Conservation (phyloP, 2,113 vertebrate genomes). For the Columba livia region DNA sequence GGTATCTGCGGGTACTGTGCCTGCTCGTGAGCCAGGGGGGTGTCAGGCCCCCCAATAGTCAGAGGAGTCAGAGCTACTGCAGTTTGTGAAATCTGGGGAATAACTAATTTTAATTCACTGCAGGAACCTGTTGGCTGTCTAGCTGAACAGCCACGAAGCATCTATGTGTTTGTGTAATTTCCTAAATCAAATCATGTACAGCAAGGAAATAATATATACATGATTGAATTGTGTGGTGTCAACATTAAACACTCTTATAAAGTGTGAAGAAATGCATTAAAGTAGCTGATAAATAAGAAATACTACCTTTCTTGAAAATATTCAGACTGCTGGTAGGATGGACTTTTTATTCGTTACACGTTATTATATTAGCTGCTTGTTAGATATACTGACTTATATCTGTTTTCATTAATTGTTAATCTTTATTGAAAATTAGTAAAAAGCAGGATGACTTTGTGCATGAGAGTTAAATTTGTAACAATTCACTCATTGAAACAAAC, state of each 20-base stretch:
- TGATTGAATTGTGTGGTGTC: not conserved
- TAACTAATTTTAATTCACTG: not conserved
- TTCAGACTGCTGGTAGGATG: not conserved
- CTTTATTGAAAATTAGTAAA: not conserved
- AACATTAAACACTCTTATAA: not conserved
- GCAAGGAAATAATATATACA: not conserved
- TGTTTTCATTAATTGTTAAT: not conserved
- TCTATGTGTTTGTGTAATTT: not conserved
- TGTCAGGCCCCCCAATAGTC: rapidly evolving
- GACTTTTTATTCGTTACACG: not conserved
- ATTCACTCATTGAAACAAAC: not conserved
- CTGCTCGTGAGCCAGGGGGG: rapidly evolving
- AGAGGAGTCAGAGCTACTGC: rapidly evolving
- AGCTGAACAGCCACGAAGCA: not conserved
- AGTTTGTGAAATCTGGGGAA: not conserved
- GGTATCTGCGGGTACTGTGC: rapidly evolving
- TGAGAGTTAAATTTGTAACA: not conserved
- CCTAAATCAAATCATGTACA: not conserved
- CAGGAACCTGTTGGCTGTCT: not conserved
- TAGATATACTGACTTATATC: not conserved
- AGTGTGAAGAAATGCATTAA: not conserved
- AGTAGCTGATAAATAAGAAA: not conserved
- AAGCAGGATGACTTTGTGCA: not conserved
- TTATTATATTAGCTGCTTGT: not conserved
- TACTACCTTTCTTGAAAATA: not conserved